Conservation (phyloP, 2,888 invertebrate genomes). For the Epistrophe eligans region DNA sequence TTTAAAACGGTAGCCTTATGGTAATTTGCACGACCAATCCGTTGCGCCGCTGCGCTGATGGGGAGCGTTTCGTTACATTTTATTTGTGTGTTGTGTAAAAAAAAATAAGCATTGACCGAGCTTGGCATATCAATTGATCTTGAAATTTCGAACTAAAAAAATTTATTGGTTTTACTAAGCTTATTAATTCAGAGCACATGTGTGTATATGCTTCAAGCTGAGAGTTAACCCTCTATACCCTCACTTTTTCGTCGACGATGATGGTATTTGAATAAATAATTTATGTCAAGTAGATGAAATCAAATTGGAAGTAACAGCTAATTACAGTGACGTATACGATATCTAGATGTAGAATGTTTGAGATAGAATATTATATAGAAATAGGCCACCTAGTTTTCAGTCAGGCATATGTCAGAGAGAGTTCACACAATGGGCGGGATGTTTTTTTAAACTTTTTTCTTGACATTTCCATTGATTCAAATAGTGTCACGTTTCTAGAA, state of each 20-base stretch:
- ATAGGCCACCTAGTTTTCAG: constrained; percentile 61
- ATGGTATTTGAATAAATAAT: constrained; percentile 32
- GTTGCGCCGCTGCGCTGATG: background rate
- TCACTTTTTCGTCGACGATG: background rate
- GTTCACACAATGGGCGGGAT: constrained; percentile 30
- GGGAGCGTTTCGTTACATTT: constrained; percentile 17
- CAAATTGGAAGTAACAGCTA: constrained; percentile 53
- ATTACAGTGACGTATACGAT: constrained; percentile 52
- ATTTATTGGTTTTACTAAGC: constrained; percentile 64
- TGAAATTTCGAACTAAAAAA: constrained; percentile 62
- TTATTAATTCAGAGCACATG: constrained; percentile 69
- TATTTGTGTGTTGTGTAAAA: constrained; percentile 43
- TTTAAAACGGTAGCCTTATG: constrained; percentile 71
- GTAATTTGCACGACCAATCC: constrained; percentile 61
- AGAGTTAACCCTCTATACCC: constrained; percentile 32
- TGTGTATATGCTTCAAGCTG: constrained; percentile 11
- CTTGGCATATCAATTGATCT: constrained; percentile 74
- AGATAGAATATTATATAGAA: background rate
- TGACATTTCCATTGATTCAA: constrained; percentile 50
- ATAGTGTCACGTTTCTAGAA: constrained; percentile 64
- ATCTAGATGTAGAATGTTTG: background rate
- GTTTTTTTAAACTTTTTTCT: constrained; percentile 4
- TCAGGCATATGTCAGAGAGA: constrained; percentile 33
- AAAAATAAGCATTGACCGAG: constrained; percentile 47
- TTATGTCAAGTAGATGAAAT: constrained; percentile 66